phyloP scores from a whole-genome alignment of 2,888 invertebrate genomes.

The Elysia crispata region DNA sequence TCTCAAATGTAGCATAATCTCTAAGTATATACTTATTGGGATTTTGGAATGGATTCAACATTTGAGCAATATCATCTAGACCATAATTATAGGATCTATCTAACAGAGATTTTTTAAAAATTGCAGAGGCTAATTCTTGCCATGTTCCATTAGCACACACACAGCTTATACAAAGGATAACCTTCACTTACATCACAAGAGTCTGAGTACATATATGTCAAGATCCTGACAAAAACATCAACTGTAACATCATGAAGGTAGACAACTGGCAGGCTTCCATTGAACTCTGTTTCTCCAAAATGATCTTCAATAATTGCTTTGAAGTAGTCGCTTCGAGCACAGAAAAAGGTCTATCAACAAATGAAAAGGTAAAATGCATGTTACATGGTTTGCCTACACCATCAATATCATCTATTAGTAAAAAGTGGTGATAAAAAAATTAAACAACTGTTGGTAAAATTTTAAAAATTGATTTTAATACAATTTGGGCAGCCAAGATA shows the following conservation, averaged over 20 bases:
- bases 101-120: too few species aligned
- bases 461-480: too few species aligned
- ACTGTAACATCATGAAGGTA: constrained; percentile 74
- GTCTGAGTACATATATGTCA: constrained; percentile 79
- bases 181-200: constrained; percentile 71
- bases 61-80: too few species aligned
- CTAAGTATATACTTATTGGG: too few species aligned
- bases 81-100: too few species aligned
- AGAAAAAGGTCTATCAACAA: constrained; percentile 77
- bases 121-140: too few species aligned
- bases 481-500: too few species aligned
- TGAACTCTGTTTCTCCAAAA: constrained; percentile 75
- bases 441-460: background rate
- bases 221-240: constrained; percentile 76
- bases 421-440: background rate
- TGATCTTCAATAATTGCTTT: constrained; percentile 72
- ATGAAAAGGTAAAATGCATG: background rate
- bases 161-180: too few species aligned
- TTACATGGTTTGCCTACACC: background rate
- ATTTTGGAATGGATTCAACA: too few species aligned
- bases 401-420: background rate
- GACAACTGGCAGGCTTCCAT: constrained; percentile 71
- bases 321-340: constrained; percentile 79
- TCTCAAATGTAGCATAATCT: too few species aligned
- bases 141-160: too few species aligned